Evolutionary conservation across 2,888 invertebrate genomes (phyloP), one percentile per base, ranked within the genome.

Genomic region (Caenorhabditis sp.): DNA sequence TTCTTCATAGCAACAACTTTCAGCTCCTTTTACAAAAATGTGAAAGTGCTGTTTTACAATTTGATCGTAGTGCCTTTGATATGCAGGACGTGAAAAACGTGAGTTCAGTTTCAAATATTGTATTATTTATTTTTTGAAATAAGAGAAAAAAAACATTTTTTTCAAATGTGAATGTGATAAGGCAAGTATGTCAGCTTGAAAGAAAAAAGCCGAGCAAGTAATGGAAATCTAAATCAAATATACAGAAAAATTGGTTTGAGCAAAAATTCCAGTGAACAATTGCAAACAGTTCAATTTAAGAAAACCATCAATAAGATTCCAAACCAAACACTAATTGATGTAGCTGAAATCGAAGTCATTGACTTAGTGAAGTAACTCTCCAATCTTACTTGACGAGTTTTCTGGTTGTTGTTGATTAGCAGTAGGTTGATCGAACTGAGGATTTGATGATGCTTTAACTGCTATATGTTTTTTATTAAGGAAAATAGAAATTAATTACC

Each of bases 71-170:
- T 15, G 37, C 58, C 9, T 85, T 82, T 40, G 71, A 78, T 26
- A 65, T 78, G 55, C 76, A 82, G 3, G 84, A 85, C 44, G 71
- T 85, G 0, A 62, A 67, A 74, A 47, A 61, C 32, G 84, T 85
- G 40, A 61, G 70, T 60, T n/a, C n/a, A 56, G 3, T 11, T 47
- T 47, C 47, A 47, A 61, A 71, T 71, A 71, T 62, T 71, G 51
- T 40, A 65, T 58, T 9, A 44, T 61, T 56, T 51, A 24, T 61
- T 50, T 1, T n/a, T 24, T 47, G 35, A 15, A 37, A 40, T 53
- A 28, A 20, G 18, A 28, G 24, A 32, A 50, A 32, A 6, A n/a
- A n/a, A n/a, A n/a, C n/a, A n/a, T n/a, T n/a, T n/a, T n/a, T 24
- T 22, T 28, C n/a, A n/a, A n/a, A 26, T 58, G 56, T 64, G 64